Evolutionary conservation across 2,888 invertebrate species (phyloP), one percentile per base, ranked within the genome.

Genomic region (Luperina nickerlii): DNA sequence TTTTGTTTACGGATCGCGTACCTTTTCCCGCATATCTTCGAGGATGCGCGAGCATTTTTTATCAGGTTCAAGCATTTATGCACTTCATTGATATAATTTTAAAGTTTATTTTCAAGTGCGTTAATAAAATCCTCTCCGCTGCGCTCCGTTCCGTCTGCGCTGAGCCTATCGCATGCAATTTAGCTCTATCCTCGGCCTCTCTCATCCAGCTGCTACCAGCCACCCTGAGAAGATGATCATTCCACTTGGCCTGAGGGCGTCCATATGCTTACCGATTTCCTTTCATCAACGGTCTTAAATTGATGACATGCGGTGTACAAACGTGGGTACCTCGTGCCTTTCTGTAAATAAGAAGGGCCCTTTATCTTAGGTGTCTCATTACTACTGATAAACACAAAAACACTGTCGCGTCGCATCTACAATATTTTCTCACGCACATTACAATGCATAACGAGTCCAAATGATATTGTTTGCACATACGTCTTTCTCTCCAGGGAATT

Each of bases 401-500:
- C 24, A 72, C 0, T 57, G 54, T 69, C 57, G 9, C 24, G 54
- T 69, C 57, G 9, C 24, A 38, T 71, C n/a, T 69, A 45, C n/a
- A 42, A 27, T 77, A 72, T 68, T 78, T 87, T 87, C 87, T 69
- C 87, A 87, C 74, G 72, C 27, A 18, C 60, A 81, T 84, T 42
- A 63, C 11, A 24, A 87, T 60, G 38, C 57, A 24, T 76, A 48
- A 74, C 66, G 65, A 71, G 45, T 81, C 18, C 63, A 67, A 45
- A 76, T 66, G 15, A 75, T 77, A 85, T 76, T 81, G 79, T 81
- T 82, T 82, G 68, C 57, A 1, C 54, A 78, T 74, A 42, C 57
- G 68, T 87, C 78, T 89, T 76, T 88, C 81, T 79, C 83, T 79
- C 86, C 45, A 67, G 80, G 69, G 88, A 82, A 48, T 63, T n/a